Evolutionary conservation across 1,140 invertebrate species (phyloP).

Genomic region (Zaprionus africanus): DNA sequence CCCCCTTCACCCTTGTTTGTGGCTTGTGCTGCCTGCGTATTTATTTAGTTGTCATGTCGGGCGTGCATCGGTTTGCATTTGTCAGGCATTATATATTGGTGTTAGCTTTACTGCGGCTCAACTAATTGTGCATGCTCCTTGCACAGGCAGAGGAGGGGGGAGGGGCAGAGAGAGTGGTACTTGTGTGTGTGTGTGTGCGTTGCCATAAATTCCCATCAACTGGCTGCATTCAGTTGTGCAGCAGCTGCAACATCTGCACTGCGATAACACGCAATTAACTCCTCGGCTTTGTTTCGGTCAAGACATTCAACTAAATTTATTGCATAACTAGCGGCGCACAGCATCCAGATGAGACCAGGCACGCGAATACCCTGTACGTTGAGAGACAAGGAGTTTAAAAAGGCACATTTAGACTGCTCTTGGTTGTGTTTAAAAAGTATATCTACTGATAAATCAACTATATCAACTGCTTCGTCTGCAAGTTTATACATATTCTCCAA

Average conservation of each 20-base stretch:
- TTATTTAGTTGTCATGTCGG: slow-evolving; percentile 50
- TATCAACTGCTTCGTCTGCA: no score
- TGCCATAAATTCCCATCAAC: slow-evolving; percentile 70
- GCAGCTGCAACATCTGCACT: slow-evolving; percentile 43
- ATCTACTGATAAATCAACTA: no score
- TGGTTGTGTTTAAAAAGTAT: no score
- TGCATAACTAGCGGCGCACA: slow-evolving; percentile 28
- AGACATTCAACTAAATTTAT: slow-evolving; percentile 55
- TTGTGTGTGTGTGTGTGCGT: slow-evolving; percentile 18
- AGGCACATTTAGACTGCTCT: neutral
- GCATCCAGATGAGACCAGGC: neutral
- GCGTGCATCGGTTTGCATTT: slow-evolving; percentile 43
- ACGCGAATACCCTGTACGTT: neutral
- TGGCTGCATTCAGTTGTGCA: slow-evolving; percentile 43
- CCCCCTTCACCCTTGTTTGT: neutral
- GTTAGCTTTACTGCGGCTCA: slow-evolving; percentile 71
- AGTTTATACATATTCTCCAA: no score
- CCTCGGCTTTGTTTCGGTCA: slow-evolving; percentile 41
- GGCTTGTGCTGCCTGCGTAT: slow-evolving; percentile 17
- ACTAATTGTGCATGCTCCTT: slow-evolving; percentile 69
- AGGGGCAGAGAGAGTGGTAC: neutral
- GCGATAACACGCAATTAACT: slow-evolving; percentile 65
- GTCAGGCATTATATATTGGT: slow-evolving; percentile 62
- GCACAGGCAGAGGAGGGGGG: neutral
- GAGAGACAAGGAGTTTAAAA: neutral